Percentiles rank a stretch among this genome's conserved stretches.
Evolutionary conservation across 2,113 vertebrate genomes (phyloP).

Genomic region (Turnix velox): DNA sequence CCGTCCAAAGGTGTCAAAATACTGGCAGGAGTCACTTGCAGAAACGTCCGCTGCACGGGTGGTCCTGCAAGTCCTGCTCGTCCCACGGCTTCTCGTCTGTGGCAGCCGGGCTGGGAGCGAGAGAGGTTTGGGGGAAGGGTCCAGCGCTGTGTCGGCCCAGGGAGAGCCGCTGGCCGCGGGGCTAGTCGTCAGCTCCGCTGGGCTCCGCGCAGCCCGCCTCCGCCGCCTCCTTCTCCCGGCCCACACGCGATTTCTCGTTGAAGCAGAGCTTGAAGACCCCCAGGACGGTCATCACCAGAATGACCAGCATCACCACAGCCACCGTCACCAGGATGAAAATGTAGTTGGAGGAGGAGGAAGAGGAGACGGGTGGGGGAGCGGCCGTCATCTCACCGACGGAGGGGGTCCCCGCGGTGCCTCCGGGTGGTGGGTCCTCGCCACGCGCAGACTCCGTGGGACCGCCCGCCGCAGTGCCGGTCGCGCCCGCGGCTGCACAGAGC

Average conservation of each 20-base stretch:
- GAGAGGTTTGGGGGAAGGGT: no score
- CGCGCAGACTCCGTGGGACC: neutral
- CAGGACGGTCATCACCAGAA: constrained; percentile 68
- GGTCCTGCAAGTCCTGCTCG: neutral
- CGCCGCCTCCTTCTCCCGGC: neutral
- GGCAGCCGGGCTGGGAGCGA: neutral
- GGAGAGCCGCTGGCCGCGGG: neutral
- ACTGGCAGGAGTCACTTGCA: neutral
- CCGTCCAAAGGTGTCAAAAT: neutral
- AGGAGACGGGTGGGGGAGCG: neutral
- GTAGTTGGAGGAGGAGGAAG: constrained; percentile 39
- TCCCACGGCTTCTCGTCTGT: neutral
- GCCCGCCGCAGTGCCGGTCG: neutral
- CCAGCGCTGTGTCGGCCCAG: neutral
- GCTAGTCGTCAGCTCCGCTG: neutral
- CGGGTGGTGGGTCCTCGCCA: neutral
- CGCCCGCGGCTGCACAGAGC: neutral
- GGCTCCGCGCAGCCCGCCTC: neutral
- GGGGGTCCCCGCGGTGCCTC: neutral
- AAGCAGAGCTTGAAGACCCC: constrained; percentile 71
- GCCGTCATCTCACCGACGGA: neutral
- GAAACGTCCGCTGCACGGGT: neutral
- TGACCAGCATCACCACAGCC: constrained; percentile 64
- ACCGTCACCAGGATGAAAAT: constrained; percentile 69
- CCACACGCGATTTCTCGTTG: constrained; percentile 16